Evolutionary conservation across 30 jellyfish, hydroid and myxozoan species (phyloP).

Genomic region (Chironex yamaguchii): DNA sequence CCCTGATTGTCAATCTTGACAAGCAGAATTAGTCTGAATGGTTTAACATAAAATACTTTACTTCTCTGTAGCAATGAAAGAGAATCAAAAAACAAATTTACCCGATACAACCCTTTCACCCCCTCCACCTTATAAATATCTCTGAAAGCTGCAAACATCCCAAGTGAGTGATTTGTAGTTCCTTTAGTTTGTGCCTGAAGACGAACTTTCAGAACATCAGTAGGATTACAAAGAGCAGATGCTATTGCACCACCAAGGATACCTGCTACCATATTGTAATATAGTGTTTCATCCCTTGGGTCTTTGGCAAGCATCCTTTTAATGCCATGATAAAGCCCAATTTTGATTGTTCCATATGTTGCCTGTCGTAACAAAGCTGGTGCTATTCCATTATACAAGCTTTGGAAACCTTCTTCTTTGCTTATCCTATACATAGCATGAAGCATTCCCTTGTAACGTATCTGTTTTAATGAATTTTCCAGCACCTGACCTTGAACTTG

Average conservation of each 20-base stretch:
- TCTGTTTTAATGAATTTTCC: conserved; percentile 63
- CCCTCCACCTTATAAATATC: conserved; percentile 88
- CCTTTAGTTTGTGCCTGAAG: conserved; percentile 91
- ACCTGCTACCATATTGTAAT: conserved; percentile 82
- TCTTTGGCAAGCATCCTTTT: conserved; percentile 63
- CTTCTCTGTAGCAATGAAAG: neutral
- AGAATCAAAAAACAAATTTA: conserved; percentile 4
- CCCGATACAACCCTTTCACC: conserved; percentile 88
- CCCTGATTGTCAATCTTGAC: neutral
- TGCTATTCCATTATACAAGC: conserved; percentile 86
- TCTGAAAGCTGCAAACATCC: conserved; percentile 73
- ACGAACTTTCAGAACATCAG: conserved; percentile 94
- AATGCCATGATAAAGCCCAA: conserved; percentile 93
- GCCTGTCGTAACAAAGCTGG: conserved; percentile 97
- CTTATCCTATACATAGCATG: conserved; percentile 86
- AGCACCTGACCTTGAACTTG: conserved; percentile 97
- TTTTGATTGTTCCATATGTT: conserved; percentile 94
- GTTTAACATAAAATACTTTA: neutral
- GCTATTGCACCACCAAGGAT: conserved; percentile 89
- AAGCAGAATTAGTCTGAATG: neutral
- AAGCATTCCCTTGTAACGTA: conserved; percentile 94
- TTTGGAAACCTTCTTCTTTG: conserved; percentile 83
- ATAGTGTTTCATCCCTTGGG: conserved; percentile 86
- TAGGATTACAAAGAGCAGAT: conserved; percentile 91
- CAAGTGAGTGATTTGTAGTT: conserved; percentile 18